A percentile compares a stretch with the other conserved stretches of the same genome.
Conservation (phyloP, 2,797 vertebrate species). For the Leptatherina wallacei region DNA sequence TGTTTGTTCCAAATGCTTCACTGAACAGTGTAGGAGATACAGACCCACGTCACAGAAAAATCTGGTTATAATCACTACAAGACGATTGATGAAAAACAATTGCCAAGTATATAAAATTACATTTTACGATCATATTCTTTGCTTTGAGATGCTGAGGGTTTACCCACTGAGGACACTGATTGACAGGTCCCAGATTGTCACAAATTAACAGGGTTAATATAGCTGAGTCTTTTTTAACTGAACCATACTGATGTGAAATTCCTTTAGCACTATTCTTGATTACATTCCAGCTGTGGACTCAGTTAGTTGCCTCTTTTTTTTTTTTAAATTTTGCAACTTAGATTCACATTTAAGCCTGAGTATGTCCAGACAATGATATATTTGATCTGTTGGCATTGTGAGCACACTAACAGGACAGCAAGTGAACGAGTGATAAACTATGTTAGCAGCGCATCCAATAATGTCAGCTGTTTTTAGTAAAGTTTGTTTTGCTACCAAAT, state of each 20-base stretch:
- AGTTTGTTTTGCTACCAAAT: not conserved
- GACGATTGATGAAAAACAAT: not conserved
- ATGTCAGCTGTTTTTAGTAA: not conserved
- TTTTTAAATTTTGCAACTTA: too few species aligned
- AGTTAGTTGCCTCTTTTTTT: not conserved
- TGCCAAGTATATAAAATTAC: too few species aligned
- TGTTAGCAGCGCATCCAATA: too few species aligned
- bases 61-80: not conserved
- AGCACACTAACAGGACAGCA: not conserved
- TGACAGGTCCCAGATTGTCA: not conserved
- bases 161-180: too few species aligned
- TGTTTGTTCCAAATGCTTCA: conserved; percentile 56
- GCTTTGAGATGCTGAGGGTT: too few species aligned
- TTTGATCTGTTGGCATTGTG: too few species aligned
- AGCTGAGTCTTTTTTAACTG: too few species aligned
- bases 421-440: not conserved
- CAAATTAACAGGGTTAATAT: not conserved
- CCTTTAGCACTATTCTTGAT: not conserved
- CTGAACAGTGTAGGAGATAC: conserved; percentile 35
- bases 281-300: not conserved
- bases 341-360: not conserved
- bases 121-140: too few species aligned
- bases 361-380: not conserved
- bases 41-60: not conserved
- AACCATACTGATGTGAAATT: not conserved